Evolutionary conservation across 2,797 vertebrate species (phyloP), one percentile per base, ranked within the genome.

Genomic region (Semaprochilodus insignis): DNA sequence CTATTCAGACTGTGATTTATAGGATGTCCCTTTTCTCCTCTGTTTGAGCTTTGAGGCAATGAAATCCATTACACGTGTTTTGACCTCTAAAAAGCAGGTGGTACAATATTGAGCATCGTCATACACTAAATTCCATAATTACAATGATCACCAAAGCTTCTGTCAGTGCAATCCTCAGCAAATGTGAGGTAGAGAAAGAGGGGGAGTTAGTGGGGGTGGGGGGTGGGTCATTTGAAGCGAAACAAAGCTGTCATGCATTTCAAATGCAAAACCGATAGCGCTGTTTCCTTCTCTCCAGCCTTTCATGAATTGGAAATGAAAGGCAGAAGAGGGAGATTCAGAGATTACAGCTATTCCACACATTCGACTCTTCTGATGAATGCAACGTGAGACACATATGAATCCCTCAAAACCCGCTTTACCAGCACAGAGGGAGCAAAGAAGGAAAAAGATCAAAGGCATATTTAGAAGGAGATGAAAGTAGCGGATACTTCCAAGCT

Each of bases 261-360:
- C 48, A 74, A 81, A 57, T 66, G 21, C 60, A 57, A 21, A 55
- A 54, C 57, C 16, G 34, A 48, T 72, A 40, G 17, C 36, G 27
- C 70, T 62, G 60, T 74, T 63, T 62, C 59, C 31, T 48, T 67
- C 73, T 31, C 21, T 66, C 14, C 27, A 57, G 15, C 51, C 52
- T 60, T 60, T 23, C 48, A 81, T 76, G 36, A 70, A 65, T 55
- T 57, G 72, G 27, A 57, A 66, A 67, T 81, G 16, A 81, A 57
- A 66, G 27, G 52, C 14, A 44, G 54, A 48, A 60, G 13, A 54
- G 10, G 15, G 3, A 21, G 27, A 74, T 21, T 36, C 3, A 51
- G 60, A 71, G 31, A 79, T 57, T 69, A 79, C 19, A 19, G 23
- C 1, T 4, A 75, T 81, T 66, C 73, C 69, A 34, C 23, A 44